Evolutionary conservation across 30 jellyfish, hydroid and myxozoan genomes (phyloP), one percentile per base, ranked within the genome.

Genomic region (Turritopsis rubra): DNA sequence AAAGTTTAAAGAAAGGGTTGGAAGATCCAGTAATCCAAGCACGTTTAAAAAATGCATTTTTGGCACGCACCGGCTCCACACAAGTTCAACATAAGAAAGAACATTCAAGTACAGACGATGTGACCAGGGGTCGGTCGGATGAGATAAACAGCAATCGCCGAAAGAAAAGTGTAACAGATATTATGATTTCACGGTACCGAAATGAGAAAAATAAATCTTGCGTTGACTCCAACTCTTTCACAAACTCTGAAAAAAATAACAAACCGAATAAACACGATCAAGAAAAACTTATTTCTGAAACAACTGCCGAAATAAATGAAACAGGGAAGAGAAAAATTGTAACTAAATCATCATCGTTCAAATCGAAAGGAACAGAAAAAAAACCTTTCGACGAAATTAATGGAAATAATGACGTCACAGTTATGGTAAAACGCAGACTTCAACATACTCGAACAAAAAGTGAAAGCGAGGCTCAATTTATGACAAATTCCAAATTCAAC

Each of bases 371-470:
- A 23, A 27, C 19, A 16, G 77, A 68, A 22, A 60, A 60, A 60
- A n/a, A n/a, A n/a, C n/a, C n/a, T n/a, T n/a, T n/a, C n/a, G n/a
- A n/a, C n/a, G n/a, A n/a, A n/a, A n/a, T n/a, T n/a, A n/a, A n/a
- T n/a, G n/a, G n/a, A n/a, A 41, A 5, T 41, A 41, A 41, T 41
- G 60, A 41, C 60, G 60, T 41, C 5, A 41, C 60, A 41, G 60
- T 41, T 41, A 41, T 41, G 60, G 31, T 1, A 9, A 0, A 27
- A 68, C 28, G 30, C 31, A 9, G 30, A 68, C 8, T 27, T 8
- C 28, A 68, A 68, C 77, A 68, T 27, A 68, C 28, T n/a, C 28
- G 77, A 27, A 68, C 77, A 27, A 68, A 68, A 68, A 68, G 77
- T 68, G 77, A 68, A 27, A 68, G 30, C 19, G 77, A 68, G 77